phyloP scores from a whole-genome alignment of 2,113 vertebrate genomes.

The Elephas maximus region DNA sequence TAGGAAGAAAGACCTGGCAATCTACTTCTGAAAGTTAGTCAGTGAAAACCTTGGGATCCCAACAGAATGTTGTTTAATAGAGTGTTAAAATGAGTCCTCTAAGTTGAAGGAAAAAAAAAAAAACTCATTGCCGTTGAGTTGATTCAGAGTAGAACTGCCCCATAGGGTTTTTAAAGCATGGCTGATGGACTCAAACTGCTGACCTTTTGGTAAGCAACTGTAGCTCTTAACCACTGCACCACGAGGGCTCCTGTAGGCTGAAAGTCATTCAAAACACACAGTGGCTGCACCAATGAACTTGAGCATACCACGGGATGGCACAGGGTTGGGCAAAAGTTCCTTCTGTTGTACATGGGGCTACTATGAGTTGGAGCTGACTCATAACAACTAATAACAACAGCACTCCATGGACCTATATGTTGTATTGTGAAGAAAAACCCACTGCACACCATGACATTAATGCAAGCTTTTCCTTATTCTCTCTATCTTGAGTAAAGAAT shows the following conservation, averaged over 20 bases:
- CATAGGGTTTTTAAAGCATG: too few relatives aligned
- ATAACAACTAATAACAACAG: neutral
- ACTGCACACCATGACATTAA: neutral
- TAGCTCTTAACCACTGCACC: too few relatives aligned
- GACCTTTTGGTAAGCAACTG: too few relatives aligned
- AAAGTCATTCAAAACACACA: neutral
- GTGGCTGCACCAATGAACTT: neutral
- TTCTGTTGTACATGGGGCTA: neutral
- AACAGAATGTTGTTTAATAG: neutral
- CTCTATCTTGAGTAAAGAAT: neutral
- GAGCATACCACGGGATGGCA: neutral
- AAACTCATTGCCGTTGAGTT: too few relatives aligned
- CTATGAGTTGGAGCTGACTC: neutral
- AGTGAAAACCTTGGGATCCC: neutral
- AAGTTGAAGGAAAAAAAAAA: too few relatives aligned
- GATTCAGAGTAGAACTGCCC: too few relatives aligned
- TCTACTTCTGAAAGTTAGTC: neutral
- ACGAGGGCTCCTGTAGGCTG: too few relatives aligned
- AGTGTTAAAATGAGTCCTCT: neutral
- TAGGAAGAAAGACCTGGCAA: neutral
- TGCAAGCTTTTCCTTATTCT: neutral
- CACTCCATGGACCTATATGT: neutral
- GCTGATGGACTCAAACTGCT: too few relatives aligned
- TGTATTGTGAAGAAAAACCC: neutral
- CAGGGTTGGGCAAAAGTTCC: neutral